Evolutionary conservation across 2,888 invertebrate genomes (phyloP), one percentile per base, ranked within the genome.

Genomic region (Synergus laeviventris): DNA sequence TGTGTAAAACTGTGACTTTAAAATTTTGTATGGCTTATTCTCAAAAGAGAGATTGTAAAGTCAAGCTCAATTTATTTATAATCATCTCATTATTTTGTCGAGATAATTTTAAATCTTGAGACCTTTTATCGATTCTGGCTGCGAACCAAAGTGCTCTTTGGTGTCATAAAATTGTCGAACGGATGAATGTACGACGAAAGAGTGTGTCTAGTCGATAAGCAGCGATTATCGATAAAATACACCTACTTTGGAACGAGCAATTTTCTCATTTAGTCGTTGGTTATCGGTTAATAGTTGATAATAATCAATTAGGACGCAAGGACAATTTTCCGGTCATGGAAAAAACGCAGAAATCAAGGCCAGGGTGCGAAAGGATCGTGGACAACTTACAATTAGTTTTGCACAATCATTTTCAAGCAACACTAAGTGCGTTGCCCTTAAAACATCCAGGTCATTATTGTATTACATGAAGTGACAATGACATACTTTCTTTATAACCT

Each of bases 281-380:
- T 70, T 49, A 70, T 70, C 42, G 36, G 24, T 31, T 70, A 12
- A 56, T 56, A 49, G 24, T 31, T 70, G 21, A 56, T 56, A 49
- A 49, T 49, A 49, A 49, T 70, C 49, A 7, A 14, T 16, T 45
- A 11, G 14, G 12, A 49, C n/a, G 49, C 70, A 49, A 31, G 49
- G 31, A 49, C 1, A 36, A 70, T 70, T 70, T 49, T 70, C 49
- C 70, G 70, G 49, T 49, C 70, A 70, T n/a, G 70, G 70, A 12
- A 70, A 70, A 70, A 70, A 31, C 3, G 31, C 31, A 31, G 7
- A 31, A 31, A 31, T 31, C 70, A 70, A 70, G 70, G 36, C 31
- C 70, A 70, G 45, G 24, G n/a, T 49, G 14, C 31, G 11, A 16
- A 70, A 49, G 49, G 31, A 70, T 49, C 24, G 49, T 70, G 70